Evolutionary conservation across 2,888 invertebrate genomes (phyloP).

Genomic region (Nomada lathburiana): DNA sequence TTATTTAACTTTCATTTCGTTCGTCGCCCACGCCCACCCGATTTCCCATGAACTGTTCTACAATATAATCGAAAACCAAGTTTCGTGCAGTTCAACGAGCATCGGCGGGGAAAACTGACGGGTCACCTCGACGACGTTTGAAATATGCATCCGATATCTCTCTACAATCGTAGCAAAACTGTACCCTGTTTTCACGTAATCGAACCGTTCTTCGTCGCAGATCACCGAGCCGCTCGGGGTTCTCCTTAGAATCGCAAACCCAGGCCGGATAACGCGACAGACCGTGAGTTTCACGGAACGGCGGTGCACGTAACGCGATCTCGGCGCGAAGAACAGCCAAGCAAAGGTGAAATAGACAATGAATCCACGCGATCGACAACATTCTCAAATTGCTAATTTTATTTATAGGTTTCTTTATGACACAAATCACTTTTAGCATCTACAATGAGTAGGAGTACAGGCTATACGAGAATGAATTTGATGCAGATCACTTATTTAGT

Average conservation of each 20-base stretch:
- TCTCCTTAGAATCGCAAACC: too few relatives aligned
- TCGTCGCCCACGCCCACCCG: not conserved
- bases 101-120: not conserved
- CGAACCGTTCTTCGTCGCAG: not conserved
- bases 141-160: not conserved
- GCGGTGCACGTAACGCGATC: not conserved
- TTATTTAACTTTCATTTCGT: constrained; percentile 21
- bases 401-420: constrained; percentile 83
- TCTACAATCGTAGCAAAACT: constrained; percentile 15
- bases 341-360: constrained; percentile 17
- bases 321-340: not conserved
- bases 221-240: not conserved
- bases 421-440: constrained; percentile 85
- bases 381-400: constrained; percentile 84
- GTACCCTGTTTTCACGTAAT: constrained; percentile 9
- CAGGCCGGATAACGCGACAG: too few relatives aligned
- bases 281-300: not conserved
- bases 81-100: constrained; percentile 1
- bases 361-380: constrained; percentile 73
- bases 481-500: constrained; percentile 84
- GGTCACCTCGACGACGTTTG: not conserved
- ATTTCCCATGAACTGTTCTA: not conserved
- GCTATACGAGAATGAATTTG: constrained; percentile 84
- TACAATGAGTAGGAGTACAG: constrained; percentile 84
- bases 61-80: constrained; percentile 5